Conservation (phyloP, 2,888 invertebrate species). For the Heliconius ethilla region DNA sequence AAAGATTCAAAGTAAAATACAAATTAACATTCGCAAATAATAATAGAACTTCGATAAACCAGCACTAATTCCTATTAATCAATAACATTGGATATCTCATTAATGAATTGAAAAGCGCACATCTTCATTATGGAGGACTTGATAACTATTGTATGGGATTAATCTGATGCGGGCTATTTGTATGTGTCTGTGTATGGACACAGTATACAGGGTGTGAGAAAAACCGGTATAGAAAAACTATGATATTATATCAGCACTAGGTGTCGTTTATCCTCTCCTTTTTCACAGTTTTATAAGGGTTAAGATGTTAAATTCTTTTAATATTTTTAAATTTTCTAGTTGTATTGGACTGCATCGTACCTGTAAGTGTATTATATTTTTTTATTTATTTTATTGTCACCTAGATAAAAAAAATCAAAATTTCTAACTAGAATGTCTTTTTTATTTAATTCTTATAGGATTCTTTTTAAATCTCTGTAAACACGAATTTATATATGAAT, state of each 20-base stretch:
- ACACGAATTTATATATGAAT: background rate
- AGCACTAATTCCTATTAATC: conserved; percentile 59
- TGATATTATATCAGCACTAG: conserved; percentile 56
- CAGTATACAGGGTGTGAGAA: conserved; percentile 43
- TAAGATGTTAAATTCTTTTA: conserved; percentile 66
- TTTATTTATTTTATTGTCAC: background rate
- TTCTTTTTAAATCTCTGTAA: too few relatives aligned
- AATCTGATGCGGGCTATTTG: conserved; percentile 67
- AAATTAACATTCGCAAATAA: conserved; percentile 59
- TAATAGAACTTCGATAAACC: conserved; percentile 67
- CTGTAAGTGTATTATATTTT: too few relatives aligned
- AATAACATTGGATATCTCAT: conserved; percentile 72
- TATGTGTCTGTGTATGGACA: conserved; percentile 53
- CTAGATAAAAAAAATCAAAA: conserved; percentile 48
- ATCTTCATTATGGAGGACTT: conserved; percentile 73
- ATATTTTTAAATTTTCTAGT: background rate
- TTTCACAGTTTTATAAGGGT: conserved; percentile 77
- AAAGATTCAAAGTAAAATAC: conserved; percentile 47
- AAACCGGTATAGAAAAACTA: conserved; percentile 52
- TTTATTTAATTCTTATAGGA: background rate
- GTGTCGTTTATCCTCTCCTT: conserved; percentile 69
- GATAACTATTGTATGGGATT: conserved; percentile 69
- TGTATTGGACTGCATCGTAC: background rate
- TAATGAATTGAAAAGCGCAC: conserved; percentile 74
- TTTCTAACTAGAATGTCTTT: conserved; percentile 2